Evolutionary conservation across 2,797 vertebrate species (phyloP).

Genomic region (Sorex maritimensis): DNA sequence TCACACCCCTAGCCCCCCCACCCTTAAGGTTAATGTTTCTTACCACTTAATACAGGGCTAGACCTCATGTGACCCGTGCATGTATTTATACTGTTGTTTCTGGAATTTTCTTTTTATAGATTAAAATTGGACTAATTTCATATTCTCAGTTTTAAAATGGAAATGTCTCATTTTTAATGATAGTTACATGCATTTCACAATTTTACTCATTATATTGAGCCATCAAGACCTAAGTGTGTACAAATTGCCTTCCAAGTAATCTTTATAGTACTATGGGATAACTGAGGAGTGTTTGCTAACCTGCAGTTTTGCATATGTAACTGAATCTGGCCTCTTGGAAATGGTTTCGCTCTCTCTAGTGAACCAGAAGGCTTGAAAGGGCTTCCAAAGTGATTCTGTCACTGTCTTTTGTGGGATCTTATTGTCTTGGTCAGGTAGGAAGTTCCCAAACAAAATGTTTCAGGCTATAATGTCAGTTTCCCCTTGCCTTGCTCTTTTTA

Average conservation of each 20-base stretch:
- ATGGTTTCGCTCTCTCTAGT: neutral
- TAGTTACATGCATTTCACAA: neutral
- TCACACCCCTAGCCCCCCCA: too few species aligned
- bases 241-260: neutral
- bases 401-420: neutral
- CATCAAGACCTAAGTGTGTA: neutral
- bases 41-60: neutral
- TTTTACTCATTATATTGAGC: neutral
- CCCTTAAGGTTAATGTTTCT: neutral
- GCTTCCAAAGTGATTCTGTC: neutral
- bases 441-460: constrained; percentile 53
- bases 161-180: constrained; percentile 26
- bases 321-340: neutral
- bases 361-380: neutral
- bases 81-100: neutral
- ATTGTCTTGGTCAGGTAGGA: neutral
- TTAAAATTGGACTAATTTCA: constrained; percentile 59
- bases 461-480: neutral
- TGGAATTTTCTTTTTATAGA: neutral
- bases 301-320: neutral
- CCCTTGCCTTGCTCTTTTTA: constrained; percentile 57
- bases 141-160: constrained; percentile 48
- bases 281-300: neutral
- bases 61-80: neutral
- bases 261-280: too few species aligned